Conservation (phyloP, 2,888 invertebrate species). For the Polyommatus iphigenia region DNA sequence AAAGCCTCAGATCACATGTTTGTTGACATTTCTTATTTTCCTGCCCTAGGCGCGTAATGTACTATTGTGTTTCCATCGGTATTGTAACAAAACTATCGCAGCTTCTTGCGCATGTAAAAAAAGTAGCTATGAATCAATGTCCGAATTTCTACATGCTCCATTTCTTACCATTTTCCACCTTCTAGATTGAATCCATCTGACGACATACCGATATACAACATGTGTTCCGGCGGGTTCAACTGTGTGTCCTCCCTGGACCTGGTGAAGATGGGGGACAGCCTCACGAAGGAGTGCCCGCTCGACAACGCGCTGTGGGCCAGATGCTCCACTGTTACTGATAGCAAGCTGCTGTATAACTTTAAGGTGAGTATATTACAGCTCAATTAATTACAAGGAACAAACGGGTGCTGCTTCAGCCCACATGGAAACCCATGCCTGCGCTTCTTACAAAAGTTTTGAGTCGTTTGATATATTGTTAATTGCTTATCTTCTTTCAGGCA, state of each 20-base stretch:
- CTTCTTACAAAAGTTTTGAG: background rate
- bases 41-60: too few relatives aligned
- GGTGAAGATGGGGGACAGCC: constrained; percentile 25
- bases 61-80: too few relatives aligned
- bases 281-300: constrained; percentile 7
- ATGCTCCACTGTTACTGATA: constrained; percentile 16
- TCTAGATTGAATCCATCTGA: background rate
- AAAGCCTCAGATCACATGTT: too few relatives aligned
- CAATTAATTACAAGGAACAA: too few relatives aligned
- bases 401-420: too few relatives aligned
- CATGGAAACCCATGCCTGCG: too few relatives aligned
- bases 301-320: constrained; percentile 12
- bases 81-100: too few relatives aligned
- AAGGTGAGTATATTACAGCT: background rate
- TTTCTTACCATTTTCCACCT: too few relatives aligned
- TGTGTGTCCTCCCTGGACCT: constrained; percentile 1
- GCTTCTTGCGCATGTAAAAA: too few relatives aligned
- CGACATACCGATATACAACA: constrained; percentile 24
- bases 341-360: constrained; percentile 8
- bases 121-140: too few relatives aligned
- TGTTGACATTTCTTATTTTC: too few relatives aligned
- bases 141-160: too few relatives aligned
- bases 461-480: constrained; percentile 35
- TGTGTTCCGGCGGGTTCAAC: constrained; percentile 20
- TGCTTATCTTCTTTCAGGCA: constrained; percentile 4